Evolutionary conservation across 2,113 vertebrate species (phyloP).

Genomic region (Oreochromis niloticus): DNA sequence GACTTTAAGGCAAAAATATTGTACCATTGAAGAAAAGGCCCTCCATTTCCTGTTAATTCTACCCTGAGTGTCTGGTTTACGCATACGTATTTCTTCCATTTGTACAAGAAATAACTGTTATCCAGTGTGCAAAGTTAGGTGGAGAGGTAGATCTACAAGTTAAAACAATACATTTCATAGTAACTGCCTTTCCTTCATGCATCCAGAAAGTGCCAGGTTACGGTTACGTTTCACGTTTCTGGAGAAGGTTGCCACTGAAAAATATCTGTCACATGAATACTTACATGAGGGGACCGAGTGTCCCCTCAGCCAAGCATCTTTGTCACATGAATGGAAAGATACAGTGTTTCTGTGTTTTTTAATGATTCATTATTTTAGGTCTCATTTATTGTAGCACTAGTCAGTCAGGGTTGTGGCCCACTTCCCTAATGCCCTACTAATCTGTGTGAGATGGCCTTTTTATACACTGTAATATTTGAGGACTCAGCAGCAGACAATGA

Average conservation of each 20-base stretch:
- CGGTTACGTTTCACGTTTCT: background rate
- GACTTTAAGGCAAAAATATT: background rate
- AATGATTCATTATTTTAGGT: background rate
- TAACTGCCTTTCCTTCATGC: background rate
- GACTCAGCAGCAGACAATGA: slow-evolving; percentile 19
- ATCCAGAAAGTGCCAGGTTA: background rate
- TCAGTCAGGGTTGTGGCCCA: slow-evolving; percentile 15
- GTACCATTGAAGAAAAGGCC: background rate
- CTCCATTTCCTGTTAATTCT: background rate
- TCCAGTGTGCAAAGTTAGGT: background rate
- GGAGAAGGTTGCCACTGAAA: background rate
- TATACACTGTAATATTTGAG: slow-evolving; percentile 10
- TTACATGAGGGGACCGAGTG: background rate
- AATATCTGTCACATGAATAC: background rate
- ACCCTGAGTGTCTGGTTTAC: fast-evolving
- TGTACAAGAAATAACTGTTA: background rate
- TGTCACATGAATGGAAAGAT: background rate
- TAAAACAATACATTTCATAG: background rate
- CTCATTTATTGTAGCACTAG: background rate
- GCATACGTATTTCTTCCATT: background rate
- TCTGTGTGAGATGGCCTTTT: slow-evolving; percentile 31
- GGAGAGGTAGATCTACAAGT: background rate
- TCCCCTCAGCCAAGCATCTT: background rate
- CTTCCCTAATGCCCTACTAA: slow-evolving; percentile 29
- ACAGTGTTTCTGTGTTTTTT: background rate